Percentiles rank a stretch among this genome's conserved stretches.
phyloP scores from a whole-genome alignment of 2,888 invertebrate species.

The Tetramorium bicarinatum region DNA sequence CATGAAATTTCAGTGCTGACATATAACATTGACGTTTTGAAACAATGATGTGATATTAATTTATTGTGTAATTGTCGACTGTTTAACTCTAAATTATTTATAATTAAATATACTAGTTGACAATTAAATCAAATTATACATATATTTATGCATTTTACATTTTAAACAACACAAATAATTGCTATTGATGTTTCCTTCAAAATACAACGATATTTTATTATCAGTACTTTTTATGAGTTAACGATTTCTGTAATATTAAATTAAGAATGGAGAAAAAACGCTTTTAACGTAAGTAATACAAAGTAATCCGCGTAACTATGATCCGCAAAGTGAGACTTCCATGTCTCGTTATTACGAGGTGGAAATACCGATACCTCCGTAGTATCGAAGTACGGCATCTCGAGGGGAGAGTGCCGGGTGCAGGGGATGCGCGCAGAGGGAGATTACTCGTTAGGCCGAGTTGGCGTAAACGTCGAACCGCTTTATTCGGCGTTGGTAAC shows the following conservation, averaged over 20 bases:
- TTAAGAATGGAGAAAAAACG: not conserved
- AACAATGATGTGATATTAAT: not conserved
- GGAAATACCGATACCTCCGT: slow-evolving; percentile 20
- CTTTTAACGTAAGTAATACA: not conserved
- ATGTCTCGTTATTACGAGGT: slow-evolving; percentile 33
- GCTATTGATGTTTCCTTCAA: not conserved
- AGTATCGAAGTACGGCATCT: slow-evolving; percentile 32
- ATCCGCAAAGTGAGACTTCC: not conserved
- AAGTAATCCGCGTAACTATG: not conserved
- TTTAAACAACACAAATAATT: not conserved
- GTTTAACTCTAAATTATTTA: not conserved
- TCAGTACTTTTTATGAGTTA: not conserved
- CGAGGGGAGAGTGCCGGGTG: slow-evolving; percentile 4
- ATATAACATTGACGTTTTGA: not conserved
- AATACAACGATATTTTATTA: not conserved
- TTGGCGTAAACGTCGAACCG: slow-evolving; percentile 79
- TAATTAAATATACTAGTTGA: not conserved
- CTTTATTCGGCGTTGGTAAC: slow-evolving; percentile 79
- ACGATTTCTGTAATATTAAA: not conserved
- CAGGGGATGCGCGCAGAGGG: slow-evolving; percentile 44
- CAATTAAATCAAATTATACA: not conserved
- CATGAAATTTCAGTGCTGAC: not conserved
- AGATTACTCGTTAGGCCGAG: slow-evolving; percentile 76
- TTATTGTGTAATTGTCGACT: not conserved
- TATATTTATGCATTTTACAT: not conserved